A percentile compares a stretch with the other conserved stretches of the same genome.
These are phyloP conservation scores for Sinocyclocheilus anophthalmus DNA, from an alignment of 2,113 vertebrate species.

Conservation along the genomic window DNA sequence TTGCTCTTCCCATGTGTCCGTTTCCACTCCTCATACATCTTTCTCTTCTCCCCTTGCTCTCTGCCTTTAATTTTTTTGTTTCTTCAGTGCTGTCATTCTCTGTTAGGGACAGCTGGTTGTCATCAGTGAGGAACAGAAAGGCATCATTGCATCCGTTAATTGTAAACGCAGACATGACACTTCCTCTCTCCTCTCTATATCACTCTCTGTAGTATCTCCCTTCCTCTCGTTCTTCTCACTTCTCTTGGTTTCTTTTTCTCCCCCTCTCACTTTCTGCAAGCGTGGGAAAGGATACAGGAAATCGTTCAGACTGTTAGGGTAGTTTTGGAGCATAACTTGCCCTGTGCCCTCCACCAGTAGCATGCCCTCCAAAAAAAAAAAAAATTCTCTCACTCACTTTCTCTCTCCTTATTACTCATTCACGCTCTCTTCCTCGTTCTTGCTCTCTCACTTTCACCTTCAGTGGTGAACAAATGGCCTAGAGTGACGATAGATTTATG, in stretches of 20 bases:
- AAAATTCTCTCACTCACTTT: not conserved
- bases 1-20: slow-evolving; percentile 5
- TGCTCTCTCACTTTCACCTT: not conserved
- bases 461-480: slow-evolving; percentile 11
- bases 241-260: slow-evolving; percentile 9
- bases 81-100: not conserved
- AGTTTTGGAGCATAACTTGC: slow-evolving; percentile 42
- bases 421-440: not conserved
- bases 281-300: slow-evolving; percentile 63
- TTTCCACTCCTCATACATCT: not conserved
- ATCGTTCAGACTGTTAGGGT: slow-evolving; percentile 47
- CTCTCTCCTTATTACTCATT: not conserved
- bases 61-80: not conserved
- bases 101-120: slow-evolving; percentile 65
- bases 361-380: not conserved
- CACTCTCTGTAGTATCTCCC: slow-evolving; percentile 36
- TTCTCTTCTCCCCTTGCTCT: slow-evolving; percentile 10
- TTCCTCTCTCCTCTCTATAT: slow-evolving; percentile 61
- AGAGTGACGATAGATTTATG: not conserved
- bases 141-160: slow-evolving; percentile 54
- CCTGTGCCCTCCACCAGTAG: slow-evolving; percentile 43
- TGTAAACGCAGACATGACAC: slow-evolving; percentile 66
- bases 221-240: slow-evolving; percentile 33
- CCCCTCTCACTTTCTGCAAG: slow-evolving; percentile 27
- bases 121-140: slow-evolving; percentile 59